Evolutionary conservation across 2,113 vertebrate species (phyloP), one percentile per base, ranked within the genome.

Genomic region (Odontophorus gujanensis): DNA sequence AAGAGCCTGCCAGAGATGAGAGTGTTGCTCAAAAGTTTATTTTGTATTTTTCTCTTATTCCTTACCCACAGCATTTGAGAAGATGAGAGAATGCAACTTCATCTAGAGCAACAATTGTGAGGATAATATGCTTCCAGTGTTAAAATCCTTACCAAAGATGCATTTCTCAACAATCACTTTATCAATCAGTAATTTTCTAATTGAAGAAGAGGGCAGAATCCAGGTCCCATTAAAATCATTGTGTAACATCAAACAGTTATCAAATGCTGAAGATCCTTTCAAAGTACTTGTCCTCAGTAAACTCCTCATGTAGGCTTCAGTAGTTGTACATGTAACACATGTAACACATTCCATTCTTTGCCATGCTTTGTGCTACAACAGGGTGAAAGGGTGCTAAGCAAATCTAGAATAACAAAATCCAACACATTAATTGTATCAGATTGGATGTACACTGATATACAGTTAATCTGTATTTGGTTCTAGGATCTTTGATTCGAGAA

Each of bases 11-110:
- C 47, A 75, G 42, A 48, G 17, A 7, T 43, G 42, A 24, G 6
- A 32, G 28, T 0, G 0, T 45, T 2, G 0, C 21, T 81, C 11
- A 65, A 28, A 75, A 59, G 47, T 21, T 38, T 8, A n/a, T 55
- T 90, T 59, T 59, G 4, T 20, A 3, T 47, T 58, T 25, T 43
- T 82, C 71, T 53, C 66, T 88, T 25, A 32, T 19, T 3, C 25
- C 57, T 66, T 19, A 30, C 32, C 24, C 36, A 14, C 7, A 10
- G 32, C 43, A 7, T 66, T 53, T 53, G 26, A 12, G 15, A 53
- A 26, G 28, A 38, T 50, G 40, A 87, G n/a, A 73, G 24, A 59
- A 57, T 0, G 1, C 3, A 1, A 3, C 40, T 47, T 66, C n/a
- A 66, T 42, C 45, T 74, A 75, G 42, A 62, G 22, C 28, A 69